Evolutionary conservation across 2,888 invertebrate species (phyloP), one percentile per base, ranked within the genome.

Genomic region (Elmis aenea): DNA sequence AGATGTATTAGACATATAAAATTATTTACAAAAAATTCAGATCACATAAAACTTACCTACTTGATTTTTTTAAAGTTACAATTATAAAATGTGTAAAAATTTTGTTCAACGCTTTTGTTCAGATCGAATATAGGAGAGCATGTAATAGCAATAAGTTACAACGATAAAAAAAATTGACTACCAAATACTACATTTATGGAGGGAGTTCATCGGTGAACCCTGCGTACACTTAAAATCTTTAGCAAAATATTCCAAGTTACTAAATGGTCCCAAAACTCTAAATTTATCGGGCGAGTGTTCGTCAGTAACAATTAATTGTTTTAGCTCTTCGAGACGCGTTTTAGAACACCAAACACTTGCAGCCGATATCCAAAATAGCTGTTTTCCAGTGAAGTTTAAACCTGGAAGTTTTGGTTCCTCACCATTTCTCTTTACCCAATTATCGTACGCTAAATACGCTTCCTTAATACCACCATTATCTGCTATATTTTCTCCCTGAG

Each of bases 391-490:
- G 51, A 55, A 62, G 25, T 58, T 57, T 24, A 67, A 33, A 13
- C 64, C 64, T 2, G 66, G 66, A 29, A 67, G 47, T 35, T 30
- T 45, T 4, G 54, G 52, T 40, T 67, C 66, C 32, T 59, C 57
- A 14, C 62, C 63, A 41, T 63, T 53, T n/a, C 61, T 50, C 15
- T 51, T 46, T 30, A 62, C 55, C 64, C 63, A 66, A 31, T 52
- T 55, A 28, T 57, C 50, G 43, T 67, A 67, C 22, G 66, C 66
- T 44, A 62, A 51, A 52, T 67, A 95, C 0, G 93, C 88, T 66
- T 93, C 86, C 63, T 92, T 93, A 48, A 93, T 81, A 3, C 93
- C 94, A 3, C 92, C 93, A 62, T 91, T 94, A 64, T 94, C 94
- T 1, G 94, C 94, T 40, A 94, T 93, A 64, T 94, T 94, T 66